Evolutionary conservation across 2,113 vertebrate species (phyloP).

Genomic region (Rhinolophus sinicus): DNA sequence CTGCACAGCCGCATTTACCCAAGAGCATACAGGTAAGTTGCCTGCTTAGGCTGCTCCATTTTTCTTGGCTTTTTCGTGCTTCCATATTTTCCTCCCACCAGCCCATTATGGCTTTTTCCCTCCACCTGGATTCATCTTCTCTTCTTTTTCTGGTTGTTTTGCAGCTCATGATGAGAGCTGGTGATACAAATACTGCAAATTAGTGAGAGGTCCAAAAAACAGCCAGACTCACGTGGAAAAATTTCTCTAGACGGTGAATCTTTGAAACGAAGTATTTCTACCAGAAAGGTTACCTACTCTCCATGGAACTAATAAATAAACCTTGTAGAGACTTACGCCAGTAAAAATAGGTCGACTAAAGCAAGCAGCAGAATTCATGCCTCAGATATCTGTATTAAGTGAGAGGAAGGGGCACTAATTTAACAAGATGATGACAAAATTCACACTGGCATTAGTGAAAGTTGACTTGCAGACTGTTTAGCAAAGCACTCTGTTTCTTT

Average conservation of each 20-base stretch:
- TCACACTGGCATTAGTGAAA: background rate
- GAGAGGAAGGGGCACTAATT: background rate
- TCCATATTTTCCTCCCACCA: background rate
- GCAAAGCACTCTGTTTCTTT: background rate
- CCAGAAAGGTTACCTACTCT: background rate
- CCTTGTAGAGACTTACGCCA: background rate
- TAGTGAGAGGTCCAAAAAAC: slow-evolving; percentile 5
- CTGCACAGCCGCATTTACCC: background rate
- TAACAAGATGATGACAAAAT: background rate
- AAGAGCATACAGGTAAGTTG: background rate
- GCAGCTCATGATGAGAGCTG: background rate
- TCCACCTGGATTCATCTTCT: background rate
- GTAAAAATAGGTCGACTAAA: slow-evolving; percentile 20
- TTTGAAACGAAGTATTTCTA: slow-evolving; percentile 31
- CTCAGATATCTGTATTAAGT: background rate
- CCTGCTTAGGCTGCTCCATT: background rate
- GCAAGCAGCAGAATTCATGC: background rate
- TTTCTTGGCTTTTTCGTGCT: background rate
- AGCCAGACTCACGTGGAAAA: background rate
- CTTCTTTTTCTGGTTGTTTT: background rate
- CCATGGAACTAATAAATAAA: slow-evolving; percentile 27
- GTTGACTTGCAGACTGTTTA: background rate
- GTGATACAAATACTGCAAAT: background rate
- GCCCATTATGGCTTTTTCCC: background rate
- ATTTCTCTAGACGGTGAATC: background rate